Conservation (phyloP, 2,797 vertebrate species). For the Poecilia velifera region DNA sequence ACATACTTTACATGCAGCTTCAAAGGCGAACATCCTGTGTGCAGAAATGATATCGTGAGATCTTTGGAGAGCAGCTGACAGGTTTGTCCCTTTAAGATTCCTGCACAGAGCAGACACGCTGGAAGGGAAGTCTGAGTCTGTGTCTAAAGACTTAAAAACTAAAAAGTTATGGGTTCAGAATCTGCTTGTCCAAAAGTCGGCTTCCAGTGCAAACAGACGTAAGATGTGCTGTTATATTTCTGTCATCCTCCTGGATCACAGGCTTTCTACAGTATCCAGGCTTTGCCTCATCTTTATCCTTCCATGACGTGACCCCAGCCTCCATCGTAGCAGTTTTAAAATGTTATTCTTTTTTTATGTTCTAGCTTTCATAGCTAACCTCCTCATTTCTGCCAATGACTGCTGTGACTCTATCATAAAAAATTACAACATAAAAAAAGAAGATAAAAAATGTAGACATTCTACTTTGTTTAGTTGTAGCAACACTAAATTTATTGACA, state of each 20-base stretch:
- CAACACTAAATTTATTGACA: background rate
- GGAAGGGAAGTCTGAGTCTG: background rate
- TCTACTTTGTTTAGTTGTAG: background rate
- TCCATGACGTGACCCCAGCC: background rate
- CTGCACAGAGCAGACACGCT: background rate
- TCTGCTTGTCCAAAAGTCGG: background rate
- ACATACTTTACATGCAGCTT: background rate
- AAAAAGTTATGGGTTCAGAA: background rate
- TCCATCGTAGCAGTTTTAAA: background rate
- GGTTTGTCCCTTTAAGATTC: background rate
- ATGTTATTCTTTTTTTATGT: background rate
- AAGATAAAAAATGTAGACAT: background rate
- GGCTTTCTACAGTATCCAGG: background rate
- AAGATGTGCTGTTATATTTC: background rate
- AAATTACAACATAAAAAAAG: background rate
- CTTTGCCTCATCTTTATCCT: background rate
- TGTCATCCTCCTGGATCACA: background rate
- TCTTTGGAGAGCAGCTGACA: background rate
- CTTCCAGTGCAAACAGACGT: background rate
- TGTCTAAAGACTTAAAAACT: background rate
- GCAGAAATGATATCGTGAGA: background rate
- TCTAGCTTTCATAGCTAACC: background rate
- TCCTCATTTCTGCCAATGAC: background rate
- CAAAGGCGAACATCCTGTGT: background rate
- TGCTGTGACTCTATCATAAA: background rate